Conservation (phyloP, 2,113 vertebrate species). For the Eurypyga helias region DNA sequence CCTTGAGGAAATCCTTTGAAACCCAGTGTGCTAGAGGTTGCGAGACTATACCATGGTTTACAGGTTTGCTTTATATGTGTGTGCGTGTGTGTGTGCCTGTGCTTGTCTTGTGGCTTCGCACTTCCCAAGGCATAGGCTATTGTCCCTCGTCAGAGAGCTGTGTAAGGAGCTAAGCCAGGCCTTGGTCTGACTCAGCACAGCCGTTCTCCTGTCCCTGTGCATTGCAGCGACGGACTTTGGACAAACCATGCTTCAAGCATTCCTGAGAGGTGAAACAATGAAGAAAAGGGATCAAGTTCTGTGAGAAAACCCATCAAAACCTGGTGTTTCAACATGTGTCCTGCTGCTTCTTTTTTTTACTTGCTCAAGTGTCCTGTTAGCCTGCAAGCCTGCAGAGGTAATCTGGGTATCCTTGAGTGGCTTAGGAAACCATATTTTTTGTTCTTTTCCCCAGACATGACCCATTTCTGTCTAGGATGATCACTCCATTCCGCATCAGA, state of each 20-base stretch:
- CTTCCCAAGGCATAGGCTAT: fast-evolving
- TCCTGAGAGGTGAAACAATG: not conserved
- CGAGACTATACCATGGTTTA: not conserved
- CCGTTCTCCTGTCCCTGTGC: fast-evolving
- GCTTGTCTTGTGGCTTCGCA: not conserved
- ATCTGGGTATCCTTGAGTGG: not conserved
- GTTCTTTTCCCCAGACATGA: not conserved
- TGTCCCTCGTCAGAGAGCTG: not conserved
- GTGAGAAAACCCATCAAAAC: not conserved
- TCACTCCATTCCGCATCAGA: not conserved
- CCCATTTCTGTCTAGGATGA: not conserved
- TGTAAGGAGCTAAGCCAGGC: not conserved
- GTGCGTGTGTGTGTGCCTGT: fast-evolving
- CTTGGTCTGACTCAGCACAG: not conserved
- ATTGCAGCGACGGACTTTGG: not conserved
- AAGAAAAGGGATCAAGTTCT: not conserved
- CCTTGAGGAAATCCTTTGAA: not conserved
- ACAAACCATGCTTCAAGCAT: not conserved
- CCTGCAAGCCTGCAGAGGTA: not conserved
- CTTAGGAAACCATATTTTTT: not conserved
- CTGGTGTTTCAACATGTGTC: not conserved
- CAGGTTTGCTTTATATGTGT: not conserved
- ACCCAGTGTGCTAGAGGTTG: not conserved
- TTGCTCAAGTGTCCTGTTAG: not conserved
- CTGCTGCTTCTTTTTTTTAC: not conserved